phyloP scores from a whole-genome alignment of 2,888 invertebrate species.

The Ophion slaviceki region DNA sequence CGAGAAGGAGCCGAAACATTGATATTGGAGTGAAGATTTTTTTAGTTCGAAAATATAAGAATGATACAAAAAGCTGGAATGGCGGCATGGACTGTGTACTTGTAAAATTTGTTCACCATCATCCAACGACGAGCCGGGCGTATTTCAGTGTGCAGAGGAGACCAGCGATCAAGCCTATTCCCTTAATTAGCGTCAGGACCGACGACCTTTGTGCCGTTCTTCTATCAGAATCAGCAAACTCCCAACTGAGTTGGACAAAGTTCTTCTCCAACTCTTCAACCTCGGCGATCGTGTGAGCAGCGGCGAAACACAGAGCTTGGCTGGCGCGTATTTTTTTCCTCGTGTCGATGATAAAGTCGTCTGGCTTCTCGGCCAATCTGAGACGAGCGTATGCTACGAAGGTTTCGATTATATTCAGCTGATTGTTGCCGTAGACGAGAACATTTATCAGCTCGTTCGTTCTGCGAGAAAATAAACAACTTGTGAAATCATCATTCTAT shows the following conservation, averaged over 20 bases:
- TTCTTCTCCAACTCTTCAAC: slow-evolving; percentile 64
- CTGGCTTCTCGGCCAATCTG: slow-evolving; percentile 63
- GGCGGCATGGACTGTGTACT: too few relatives aligned
- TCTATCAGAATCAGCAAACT: slow-evolving; percentile 15
- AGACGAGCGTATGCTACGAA: slow-evolving; percentile 68
- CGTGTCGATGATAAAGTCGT: slow-evolving; percentile 69
- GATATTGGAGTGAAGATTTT: slow-evolving; percentile 82
- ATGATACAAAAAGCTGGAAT: slow-evolving; percentile 5
- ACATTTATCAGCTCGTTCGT: slow-evolving; percentile 45
- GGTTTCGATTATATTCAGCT: slow-evolving; percentile 69
- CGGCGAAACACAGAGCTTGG: slow-evolving; percentile 63
- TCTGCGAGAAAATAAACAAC: slow-evolving; percentile 31
- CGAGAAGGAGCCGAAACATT: slow-evolving; percentile 87
- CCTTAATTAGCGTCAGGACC: slow-evolving; percentile 34
- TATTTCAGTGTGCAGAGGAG: slow-evolving; percentile 44
- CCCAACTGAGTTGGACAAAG: slow-evolving; percentile 57
- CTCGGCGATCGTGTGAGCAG: slow-evolving; percentile 65
- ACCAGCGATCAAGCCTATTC: slow-evolving; percentile 52
- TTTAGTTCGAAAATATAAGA: slow-evolving; percentile 31
- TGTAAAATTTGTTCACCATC: slow-evolving; percentile 24
- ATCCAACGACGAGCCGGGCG: not conserved
- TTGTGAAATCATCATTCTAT: too few relatives aligned
- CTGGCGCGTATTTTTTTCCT: slow-evolving; percentile 69
- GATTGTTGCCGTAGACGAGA: slow-evolving; percentile 60
- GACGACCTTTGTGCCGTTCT: not conserved